Percentiles rank a stretch among this genome's conserved stretches.
These are phyloP conservation scores for Liposcelis brunnea DNA, from an alignment of 2,888 invertebrate genomes.

Conservation along the genomic window DNA sequence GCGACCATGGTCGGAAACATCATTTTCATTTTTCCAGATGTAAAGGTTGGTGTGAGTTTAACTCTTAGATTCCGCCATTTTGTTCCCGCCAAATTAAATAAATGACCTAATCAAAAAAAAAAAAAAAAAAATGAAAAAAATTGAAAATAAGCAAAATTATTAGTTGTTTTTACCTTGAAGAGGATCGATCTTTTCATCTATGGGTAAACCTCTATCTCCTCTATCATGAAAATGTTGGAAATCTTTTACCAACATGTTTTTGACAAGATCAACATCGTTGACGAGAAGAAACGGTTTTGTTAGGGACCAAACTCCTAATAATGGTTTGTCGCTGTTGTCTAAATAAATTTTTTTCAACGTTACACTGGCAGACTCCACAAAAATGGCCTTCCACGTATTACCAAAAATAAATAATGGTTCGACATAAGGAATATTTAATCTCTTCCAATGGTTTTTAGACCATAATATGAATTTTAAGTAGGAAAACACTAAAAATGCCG, in stretches of 20 bases:
- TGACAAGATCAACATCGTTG: slow-evolving; percentile 40
- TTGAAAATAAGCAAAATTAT: too few relatives aligned
- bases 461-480: too few relatives aligned
- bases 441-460: neutral
- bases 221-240: slow-evolving; percentile 47
- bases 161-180: too few relatives aligned
- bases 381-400: neutral
- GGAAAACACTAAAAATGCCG: too few relatives aligned
- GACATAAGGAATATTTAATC: neutral
- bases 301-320: neutral
- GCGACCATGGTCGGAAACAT: slow-evolving; percentile 12
- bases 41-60: slow-evolving; percentile 21
- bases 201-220: slow-evolving; percentile 27
- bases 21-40: slow-evolving; percentile 21
- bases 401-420: slow-evolving; percentile 1
- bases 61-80: slow-evolving; percentile 22
- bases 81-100: slow-evolving; percentile 15
- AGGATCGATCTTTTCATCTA: too few relatives aligned
- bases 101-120: too few relatives aligned
- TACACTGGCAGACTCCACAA: neutral
- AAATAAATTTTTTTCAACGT: neutral
- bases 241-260: slow-evolving; percentile 38
- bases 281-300: slow-evolving; percentile 41
- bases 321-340: neutral
- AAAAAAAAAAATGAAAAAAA: too few relatives aligned